Base-by-base conservation (phyloP, 2,888 invertebrate genomes). In the Drosophila demipolita region DNA sequence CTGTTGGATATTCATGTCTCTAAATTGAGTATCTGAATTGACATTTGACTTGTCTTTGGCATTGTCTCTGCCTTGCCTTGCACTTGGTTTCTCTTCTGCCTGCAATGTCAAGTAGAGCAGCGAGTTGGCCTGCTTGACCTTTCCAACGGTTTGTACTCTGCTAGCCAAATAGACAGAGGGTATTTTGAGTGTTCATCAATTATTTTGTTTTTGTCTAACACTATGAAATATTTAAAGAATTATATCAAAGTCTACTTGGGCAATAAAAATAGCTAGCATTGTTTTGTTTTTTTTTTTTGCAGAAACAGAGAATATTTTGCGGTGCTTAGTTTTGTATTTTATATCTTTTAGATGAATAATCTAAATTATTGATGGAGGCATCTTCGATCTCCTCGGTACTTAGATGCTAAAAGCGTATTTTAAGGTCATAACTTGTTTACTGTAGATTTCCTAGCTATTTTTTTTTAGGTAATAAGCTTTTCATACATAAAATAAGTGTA, bases 51-150 rank as follows among this genome's bases (percentile, higher is more conserved):
- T 57, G 55, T 26, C 36, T 65, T 78, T 67, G 67, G 60, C 73
- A 60, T 80, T 66, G 73, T 59, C 69, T 73, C 67, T 65, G 60
- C 73, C 64, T 58, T 55, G 59, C 52, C 53, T 57, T 57, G 49
- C 45, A 55, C n/a, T 55, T 55, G 55, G 55, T 36, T 20, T 53
- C 35, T 59, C 32, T 26, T 53, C 32, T 63, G 59, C 15, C 54
- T 72, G 78, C 87, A 90, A 90, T 89, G 89, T 88, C 88, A 89
- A 89, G 89, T 66, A 66, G 60, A 45, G 29, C 73, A 62, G 36
- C 71, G 66, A 57, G 62, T 35, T 48, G 57, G 53, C n/a, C 66
- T 17, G 45, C 69, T 78, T 78, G 78, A 75, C 78, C 78, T 78
- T 63, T 75, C 57, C 9, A 61, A 57, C 33, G 32, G 59, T 3